Percentiles rank a stretch among this genome's conserved stretches.
Evolutionary conservation across 2,797 vertebrate species (phyloP).

Genomic region (Gallinago nigripennis): DNA sequence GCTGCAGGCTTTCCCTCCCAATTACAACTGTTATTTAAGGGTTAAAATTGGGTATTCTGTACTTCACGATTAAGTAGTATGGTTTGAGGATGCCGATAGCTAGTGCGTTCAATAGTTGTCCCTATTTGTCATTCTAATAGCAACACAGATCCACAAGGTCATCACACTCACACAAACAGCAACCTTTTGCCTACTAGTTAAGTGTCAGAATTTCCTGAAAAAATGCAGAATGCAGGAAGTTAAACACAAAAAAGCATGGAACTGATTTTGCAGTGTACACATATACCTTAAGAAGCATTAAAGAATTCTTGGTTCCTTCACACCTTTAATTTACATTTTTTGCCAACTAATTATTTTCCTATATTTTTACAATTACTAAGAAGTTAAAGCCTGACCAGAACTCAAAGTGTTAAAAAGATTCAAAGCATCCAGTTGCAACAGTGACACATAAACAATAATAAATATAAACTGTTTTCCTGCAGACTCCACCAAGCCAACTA

Average conservation of each 20-base stretch:
- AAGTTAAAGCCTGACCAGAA: not conserved
- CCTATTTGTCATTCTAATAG: not conserved
- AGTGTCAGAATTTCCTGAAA: not conserved
- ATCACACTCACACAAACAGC: accelerated
- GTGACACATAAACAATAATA: not conserved
- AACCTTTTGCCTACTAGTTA: not conserved
- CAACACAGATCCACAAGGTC: not conserved
- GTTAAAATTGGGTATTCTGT: not conserved
- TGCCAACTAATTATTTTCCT: not conserved
- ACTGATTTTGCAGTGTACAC: not conserved
- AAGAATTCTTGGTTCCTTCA: not conserved
- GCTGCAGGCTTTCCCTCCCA: not conserved
- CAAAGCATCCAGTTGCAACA: not conserved
- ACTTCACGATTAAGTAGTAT: not conserved
- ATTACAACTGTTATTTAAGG: not conserved
- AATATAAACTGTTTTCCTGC: not conserved
- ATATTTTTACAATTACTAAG: not conserved
- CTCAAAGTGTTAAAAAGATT: not conserved
- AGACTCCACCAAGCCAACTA: not conserved
- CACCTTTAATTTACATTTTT: not conserved
- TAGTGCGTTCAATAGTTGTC: not conserved
- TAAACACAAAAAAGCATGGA: not conserved
- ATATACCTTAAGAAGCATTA: not conserved
- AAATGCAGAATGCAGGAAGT: not conserved
- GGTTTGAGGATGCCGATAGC: not conserved